phyloP scores from a whole-genome alignment of 2,797 vertebrate species.

The Eurystomus glaucurus region DNA sequence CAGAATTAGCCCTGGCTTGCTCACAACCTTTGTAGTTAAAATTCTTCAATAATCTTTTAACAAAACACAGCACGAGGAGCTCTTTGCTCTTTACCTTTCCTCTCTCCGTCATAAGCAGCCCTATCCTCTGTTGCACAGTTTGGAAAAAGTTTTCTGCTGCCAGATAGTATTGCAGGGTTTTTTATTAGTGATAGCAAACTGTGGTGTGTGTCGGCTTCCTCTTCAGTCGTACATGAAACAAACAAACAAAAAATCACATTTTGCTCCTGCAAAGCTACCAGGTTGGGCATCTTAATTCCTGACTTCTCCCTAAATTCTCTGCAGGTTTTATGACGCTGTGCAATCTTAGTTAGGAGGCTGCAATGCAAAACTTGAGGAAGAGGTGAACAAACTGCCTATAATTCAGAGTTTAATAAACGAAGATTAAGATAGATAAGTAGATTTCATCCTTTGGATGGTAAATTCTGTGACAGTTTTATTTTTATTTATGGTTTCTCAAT shows the following conservation, averaged over 20 bases:
- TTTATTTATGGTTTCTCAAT: not conserved
- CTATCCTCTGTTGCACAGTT: not conserved
- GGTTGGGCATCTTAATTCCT: not conserved
- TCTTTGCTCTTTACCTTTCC: not conserved
- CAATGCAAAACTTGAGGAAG: not conserved
- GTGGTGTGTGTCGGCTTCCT: not conserved
- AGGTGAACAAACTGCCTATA: not conserved
- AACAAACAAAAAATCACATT: fast-evolving
- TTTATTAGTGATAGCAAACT: not conserved
- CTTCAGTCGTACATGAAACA: not conserved
- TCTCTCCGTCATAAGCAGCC: not conserved
- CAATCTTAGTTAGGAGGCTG: not conserved
- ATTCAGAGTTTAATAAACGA: not conserved
- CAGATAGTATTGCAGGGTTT: fast-evolving
- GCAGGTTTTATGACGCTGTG: not conserved
- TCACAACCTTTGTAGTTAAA: not conserved
- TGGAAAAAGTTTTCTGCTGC: not conserved
- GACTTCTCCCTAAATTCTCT: not conserved
- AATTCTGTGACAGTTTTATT: not conserved
- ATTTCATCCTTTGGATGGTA: not conserved
- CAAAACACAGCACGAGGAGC: not conserved
- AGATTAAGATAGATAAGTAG: not conserved
- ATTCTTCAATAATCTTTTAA: not conserved
- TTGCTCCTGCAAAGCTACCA: not conserved
- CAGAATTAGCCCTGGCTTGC: not conserved